Percentiles rank a stretch among this genome's conserved stretches.
Conservation (phyloP, 2,888 invertebrate genomes). For the Acanthococcus lagerstroemiae region DNA sequence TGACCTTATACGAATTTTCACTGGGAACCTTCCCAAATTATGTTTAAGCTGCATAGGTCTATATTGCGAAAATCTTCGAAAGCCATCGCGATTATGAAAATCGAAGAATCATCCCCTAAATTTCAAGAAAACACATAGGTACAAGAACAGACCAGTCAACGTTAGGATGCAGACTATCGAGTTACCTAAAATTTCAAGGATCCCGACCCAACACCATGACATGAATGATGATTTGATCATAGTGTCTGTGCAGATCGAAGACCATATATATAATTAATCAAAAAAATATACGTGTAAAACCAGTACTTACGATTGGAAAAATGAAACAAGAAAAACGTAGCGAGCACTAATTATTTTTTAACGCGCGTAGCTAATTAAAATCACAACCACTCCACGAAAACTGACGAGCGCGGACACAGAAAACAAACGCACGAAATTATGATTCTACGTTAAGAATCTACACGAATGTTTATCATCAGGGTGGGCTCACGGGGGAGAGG, state of each 20-base stretch:
- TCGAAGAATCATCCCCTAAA: neutral
- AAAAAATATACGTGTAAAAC: neutral
- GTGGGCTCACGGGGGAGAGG: constrained; percentile 19
- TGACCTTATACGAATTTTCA: neutral
- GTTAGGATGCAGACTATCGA: neutral
- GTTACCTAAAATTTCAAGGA: neutral
- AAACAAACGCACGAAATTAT: constrained; percentile 16
- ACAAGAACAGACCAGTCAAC: too few relatives aligned
- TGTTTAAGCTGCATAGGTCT: too few relatives aligned
- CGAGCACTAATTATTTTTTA: neutral
- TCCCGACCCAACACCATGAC: too few relatives aligned
- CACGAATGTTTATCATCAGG: constrained; percentile 12
- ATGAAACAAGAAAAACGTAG: neutral
- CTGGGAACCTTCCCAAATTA: too few relatives aligned
- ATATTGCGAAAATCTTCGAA: too few relatives aligned
- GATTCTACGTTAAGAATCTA: constrained; percentile 10
- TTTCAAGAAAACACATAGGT: neutral
- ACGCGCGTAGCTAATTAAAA: constrained; percentile 16
- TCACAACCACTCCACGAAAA: constrained; percentile 17
- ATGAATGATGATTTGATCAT: too few relatives aligned
- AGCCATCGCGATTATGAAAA: neutral
- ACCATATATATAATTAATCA: too few relatives aligned
- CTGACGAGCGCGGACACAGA: constrained; percentile 13
- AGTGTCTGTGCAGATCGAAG: too few relatives aligned
- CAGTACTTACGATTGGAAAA: constrained; percentile 5